Conservation (phyloP, 2,113 vertebrate genomes). For the Scytalopus superciliaris region DNA sequence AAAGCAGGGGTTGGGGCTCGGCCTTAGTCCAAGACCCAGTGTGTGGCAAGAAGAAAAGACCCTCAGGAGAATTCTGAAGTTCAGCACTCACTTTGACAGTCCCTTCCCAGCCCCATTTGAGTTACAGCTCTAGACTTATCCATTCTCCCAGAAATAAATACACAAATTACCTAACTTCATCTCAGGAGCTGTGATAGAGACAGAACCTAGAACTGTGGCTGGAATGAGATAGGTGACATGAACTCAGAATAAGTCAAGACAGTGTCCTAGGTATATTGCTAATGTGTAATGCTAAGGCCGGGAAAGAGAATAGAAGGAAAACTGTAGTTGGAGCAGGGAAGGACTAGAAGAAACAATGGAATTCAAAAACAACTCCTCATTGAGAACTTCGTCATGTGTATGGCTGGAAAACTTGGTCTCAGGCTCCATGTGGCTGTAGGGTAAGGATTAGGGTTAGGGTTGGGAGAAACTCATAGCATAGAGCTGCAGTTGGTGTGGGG, state of each 20-base stretch:
- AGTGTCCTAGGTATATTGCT: background rate
- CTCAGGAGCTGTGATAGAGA: background rate
- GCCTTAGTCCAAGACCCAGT: background rate
- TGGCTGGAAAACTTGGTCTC: background rate
- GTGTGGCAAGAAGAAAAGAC: background rate
- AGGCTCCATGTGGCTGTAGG: background rate
- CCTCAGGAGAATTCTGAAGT: background rate
- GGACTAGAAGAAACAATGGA: background rate
- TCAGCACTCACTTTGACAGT: background rate
- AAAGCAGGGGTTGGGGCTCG: background rate
- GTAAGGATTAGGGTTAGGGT: background rate
- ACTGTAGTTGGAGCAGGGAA: background rate
- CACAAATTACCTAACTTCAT: background rate
- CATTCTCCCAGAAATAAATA: background rate
- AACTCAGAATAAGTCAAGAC: background rate
- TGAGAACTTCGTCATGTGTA: background rate
- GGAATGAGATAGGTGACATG: background rate
- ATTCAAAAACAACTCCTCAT: background rate
- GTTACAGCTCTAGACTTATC: background rate
- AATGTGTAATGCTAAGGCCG: background rate
- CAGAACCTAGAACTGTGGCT: background rate
- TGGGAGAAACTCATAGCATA: background rate
- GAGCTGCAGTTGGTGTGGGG: background rate
- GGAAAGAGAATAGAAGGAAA: background rate
- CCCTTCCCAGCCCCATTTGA: background rate